These are phyloP conservation scores for Meloidogyne floridensis DNA, from an alignment of 1,140 invertebrate species.

Conservation along the genomic window DNA sequence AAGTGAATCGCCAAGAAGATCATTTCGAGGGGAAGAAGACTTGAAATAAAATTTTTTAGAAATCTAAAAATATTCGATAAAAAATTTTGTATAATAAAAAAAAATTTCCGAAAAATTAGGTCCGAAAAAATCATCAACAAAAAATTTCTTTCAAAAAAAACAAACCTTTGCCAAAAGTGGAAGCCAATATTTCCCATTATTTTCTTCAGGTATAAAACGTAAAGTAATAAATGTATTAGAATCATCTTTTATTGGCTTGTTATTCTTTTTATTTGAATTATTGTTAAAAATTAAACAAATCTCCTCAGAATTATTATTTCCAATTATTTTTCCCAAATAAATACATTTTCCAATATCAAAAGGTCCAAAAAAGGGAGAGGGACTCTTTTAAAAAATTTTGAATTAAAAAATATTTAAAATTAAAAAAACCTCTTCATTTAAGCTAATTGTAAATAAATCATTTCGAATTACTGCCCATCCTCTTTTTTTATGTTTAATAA, in stretches of 20 bases:
- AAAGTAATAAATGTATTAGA: constrained; percentile 20
- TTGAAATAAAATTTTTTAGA: not conserved
- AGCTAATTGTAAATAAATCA: constrained; percentile 41
- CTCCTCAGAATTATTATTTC: constrained; percentile 2
- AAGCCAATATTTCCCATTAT: constrained; percentile 40
- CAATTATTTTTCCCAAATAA: constrained; percentile 31
- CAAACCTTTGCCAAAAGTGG: constrained; percentile 43
- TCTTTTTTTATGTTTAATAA: constrained; percentile 41
- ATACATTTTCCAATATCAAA: constrained; percentile 42
- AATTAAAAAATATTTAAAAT: constrained; percentile 15
- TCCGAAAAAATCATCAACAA: not conserved
- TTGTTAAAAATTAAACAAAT: constrained; percentile 37
- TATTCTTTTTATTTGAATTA: constrained; percentile 29
- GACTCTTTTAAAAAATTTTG: constrained; percentile 36
- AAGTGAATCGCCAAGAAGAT: constrained; percentile 29
- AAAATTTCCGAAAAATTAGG: not conserved
- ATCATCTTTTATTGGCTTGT: constrained; percentile 15
- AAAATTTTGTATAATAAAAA: too few relatives aligned
- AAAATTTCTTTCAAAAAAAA: constrained; percentile 5
- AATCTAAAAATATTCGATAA: too few relatives aligned
- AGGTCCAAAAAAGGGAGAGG: constrained; percentile 43
- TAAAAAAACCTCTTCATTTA: constrained; percentile 48
- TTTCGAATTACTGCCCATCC: constrained; percentile 37
- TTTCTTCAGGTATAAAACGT: constrained; percentile 49
- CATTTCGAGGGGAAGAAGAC: constrained; percentile 17